Base-by-base conservation (phyloP, 2,797 vertebrate species). In the Tangara arthus region DNA sequence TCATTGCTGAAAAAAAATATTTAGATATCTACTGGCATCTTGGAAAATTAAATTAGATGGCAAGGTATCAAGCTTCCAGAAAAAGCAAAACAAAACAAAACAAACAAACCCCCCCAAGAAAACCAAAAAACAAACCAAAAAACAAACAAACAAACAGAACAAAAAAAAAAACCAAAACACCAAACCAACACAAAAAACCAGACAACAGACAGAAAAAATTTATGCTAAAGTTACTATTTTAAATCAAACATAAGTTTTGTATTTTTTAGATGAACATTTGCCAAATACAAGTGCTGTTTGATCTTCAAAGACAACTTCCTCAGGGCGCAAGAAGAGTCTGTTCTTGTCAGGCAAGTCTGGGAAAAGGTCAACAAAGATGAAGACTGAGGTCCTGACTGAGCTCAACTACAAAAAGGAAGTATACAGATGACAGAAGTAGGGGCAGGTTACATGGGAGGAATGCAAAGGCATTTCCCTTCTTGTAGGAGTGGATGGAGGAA, bases 261-360 rank as follows among this genome's bases (percentile, higher is more conserved):
- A 85, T 11, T 28, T 80, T 94, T 73, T 78, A 49, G n/a, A 63
- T 6, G 2, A 71, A 68, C 15, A 90, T 59, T 72, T 83, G 17
- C 32, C 26, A n/a, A 80, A 91, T 73, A 30, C 15, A 90, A 79
- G 66, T 73, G 30, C 15, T 77, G 17, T 32, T 79, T 87, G 28
- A 89, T 91, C 50, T 82, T 91, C 71, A 84, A 73, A 66, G 63
- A 69, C 59, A 90, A 50, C 24, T 5, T 90, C 50, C 66, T 92
- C 30, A 61, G 68, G 75, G 70, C 52, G 69, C 18, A 66, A 39
- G 32, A 63, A 63, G 23, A 13, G 34, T 89, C 52, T 15, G 3
- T 32, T 89, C 52, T 57, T 84, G 22, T 61, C 50, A 94, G 57
- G 11, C 14, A 73, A 65, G 41, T 18, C 15, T 28, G n/a, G 42